A percentile compares a stretch with the other conserved stretches of the same genome.
Evolutionary conservation across 1,140 invertebrate genomes (phyloP).

Genomic region (Dryas iulia): DNA sequence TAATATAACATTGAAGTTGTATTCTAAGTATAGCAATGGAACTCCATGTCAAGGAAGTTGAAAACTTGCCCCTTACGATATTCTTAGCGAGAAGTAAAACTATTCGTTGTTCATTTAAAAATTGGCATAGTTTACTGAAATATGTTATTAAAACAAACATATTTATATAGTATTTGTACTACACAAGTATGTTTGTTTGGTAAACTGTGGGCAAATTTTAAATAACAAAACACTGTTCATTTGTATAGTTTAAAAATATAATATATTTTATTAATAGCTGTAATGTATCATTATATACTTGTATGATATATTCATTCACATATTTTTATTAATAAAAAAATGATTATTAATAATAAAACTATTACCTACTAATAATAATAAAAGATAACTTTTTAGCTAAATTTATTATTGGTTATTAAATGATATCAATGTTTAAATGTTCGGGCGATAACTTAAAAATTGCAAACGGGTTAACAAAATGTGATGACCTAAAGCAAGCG

Average conservation of each 20-base stretch:
- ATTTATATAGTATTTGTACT: not conserved
- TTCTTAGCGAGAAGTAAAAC: not conserved
- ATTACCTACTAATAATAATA: too few species aligned
- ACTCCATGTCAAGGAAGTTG: not conserved
- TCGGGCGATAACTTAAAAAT: conserved; percentile 6
- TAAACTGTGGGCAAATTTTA: too few species aligned
- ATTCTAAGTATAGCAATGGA: not conserved
- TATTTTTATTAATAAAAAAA: too few species aligned
- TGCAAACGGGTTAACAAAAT: conserved; percentile 14
- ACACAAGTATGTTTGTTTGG: too few species aligned
- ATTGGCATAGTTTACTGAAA: not conserved
- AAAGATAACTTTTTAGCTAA: too few species aligned
- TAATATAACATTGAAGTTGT: not conserved
- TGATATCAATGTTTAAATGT: conserved; percentile 11
- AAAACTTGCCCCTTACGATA: conserved; percentile 12
- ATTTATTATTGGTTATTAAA: not conserved
- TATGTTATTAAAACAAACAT: not conserved
- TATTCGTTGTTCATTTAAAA: not conserved
- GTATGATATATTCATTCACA: too few species aligned
- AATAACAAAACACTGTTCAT: too few species aligned
- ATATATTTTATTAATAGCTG: too few species aligned
- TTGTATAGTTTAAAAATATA: too few species aligned
- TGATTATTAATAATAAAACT: too few species aligned
- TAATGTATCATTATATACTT: too few species aligned
- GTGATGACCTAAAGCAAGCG: conserved; percentile 6